These are phyloP conservation scores for Dendronephthya gigantea DNA, from an alignment of 64 coral and sea anemone genomes.

Conservation along the genomic window DNA sequence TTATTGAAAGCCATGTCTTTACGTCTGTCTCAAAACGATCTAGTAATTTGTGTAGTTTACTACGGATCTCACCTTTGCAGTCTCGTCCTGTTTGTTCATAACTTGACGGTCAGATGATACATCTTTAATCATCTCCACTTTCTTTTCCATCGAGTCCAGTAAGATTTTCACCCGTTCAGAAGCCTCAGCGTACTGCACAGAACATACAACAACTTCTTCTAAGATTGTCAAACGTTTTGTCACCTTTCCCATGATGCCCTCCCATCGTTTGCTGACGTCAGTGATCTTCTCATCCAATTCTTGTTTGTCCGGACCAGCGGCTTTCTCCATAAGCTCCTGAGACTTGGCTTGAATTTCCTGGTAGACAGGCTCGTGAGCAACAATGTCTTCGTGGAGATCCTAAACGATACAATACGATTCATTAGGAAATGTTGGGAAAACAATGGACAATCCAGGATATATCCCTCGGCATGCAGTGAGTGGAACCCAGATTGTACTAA, in stretches of 20 bases:
- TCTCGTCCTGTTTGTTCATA: neutral
- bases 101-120: neutral
- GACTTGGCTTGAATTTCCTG: constrained; percentile 44
- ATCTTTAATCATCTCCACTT: neutral
- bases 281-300: neutral
- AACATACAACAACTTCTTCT: neutral
- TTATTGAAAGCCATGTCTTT: neutral
- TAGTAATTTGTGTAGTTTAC: no score
- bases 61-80: neutral
- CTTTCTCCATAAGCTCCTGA: neutral
- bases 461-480: no score
- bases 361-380: constrained; percentile 30
- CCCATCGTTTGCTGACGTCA: neutral
- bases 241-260: constrained; percentile 3
- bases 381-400: neutral
- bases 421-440: neutral
- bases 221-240: neutral
- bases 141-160: neutral
- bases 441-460: neutral
- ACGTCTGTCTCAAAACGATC: neutral
- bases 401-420: neutral
- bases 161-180: neutral
- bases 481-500: neutral
- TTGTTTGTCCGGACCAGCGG: neutral
- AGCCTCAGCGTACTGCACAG: neutral